A percentile compares a stretch with the other conserved stretches of the same genome.
Conservation (phyloP, 1,140 invertebrate genomes). For the Notospermus geniculatus region DNA sequence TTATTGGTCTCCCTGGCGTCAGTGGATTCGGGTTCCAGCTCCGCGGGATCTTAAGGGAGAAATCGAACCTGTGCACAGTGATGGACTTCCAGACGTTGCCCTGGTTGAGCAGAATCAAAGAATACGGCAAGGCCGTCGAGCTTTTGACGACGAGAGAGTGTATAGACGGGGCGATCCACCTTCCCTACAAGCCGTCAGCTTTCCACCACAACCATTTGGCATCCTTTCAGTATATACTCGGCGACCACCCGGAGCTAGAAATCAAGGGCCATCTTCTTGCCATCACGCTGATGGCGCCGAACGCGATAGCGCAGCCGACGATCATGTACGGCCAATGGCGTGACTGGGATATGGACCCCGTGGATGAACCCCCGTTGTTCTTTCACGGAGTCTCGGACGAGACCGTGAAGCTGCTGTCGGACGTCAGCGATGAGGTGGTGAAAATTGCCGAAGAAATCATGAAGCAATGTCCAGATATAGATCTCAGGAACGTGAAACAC, state of each 20-base stretch:
- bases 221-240: background rate
- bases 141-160: background rate
- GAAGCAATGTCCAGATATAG: constrained; percentile 1
- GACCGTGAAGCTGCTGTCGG: constrained; percentile 13
- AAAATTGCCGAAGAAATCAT: constrained; percentile 1
- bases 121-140: constrained; percentile 9
- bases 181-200: constrained; percentile 18
- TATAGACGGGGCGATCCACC: constrained; percentile 20
- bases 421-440: constrained; percentile 15
- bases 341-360: constrained; percentile 14
- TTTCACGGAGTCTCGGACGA: constrained; percentile 35
- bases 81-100: constrained; percentile 35
- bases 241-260: constrained; percentile 3
- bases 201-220: background rate
- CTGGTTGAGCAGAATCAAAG: constrained; percentile 34
- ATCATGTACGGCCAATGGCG: constrained; percentile 15
- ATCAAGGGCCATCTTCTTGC: constrained; percentile 8
- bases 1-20: constrained; percentile 34
- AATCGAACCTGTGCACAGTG: constrained; percentile 17
- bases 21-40: constrained; percentile 41
- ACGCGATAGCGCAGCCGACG: constrained; percentile 1
- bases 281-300: constrained; percentile 3
- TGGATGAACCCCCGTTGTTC: constrained; percentile 27
- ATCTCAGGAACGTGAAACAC: constrained; percentile 11
- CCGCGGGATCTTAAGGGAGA: constrained; percentile 16